phyloP scores from a whole-genome alignment of 2,797 vertebrate genomes.

The Cynopterus sphinx region DNA sequence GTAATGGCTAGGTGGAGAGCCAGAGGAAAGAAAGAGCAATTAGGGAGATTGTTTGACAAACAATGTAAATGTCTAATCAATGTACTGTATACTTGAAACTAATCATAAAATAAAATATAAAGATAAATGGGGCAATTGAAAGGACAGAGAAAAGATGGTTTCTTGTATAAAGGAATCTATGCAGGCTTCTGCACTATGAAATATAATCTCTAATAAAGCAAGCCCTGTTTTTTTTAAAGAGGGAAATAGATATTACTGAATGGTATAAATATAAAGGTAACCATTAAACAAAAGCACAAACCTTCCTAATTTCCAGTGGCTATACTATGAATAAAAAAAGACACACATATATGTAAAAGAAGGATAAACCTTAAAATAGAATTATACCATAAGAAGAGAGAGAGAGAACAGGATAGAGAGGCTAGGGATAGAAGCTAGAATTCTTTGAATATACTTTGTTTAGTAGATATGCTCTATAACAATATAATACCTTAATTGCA shows the following conservation, averaged over 20 bases:
- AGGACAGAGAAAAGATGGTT: no score
- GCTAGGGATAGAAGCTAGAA: not conserved
- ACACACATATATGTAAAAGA: not conserved
- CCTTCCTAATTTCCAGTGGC: not conserved
- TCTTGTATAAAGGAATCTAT: no score
- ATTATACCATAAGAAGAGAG: not conserved
- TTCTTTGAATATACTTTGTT: not conserved
- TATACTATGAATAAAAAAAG: not conserved
- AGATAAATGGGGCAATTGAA: no score
- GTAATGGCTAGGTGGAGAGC: no score
- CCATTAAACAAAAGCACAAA: constrained; percentile 36
- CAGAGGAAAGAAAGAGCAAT: no score
- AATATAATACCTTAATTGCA: not conserved
- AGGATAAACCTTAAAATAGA: not conserved
- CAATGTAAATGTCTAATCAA: no score
- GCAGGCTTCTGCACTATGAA: no score
- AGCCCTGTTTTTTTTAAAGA: not conserved
- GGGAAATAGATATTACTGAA: not conserved
- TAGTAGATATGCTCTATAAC: not conserved
- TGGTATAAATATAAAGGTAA: not conserved
- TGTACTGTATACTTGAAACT: no score
- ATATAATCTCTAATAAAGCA: no score
- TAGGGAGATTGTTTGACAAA: no score
- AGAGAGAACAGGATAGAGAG: not conserved
- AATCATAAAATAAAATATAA: no score